A percentile compares a stretch with the other conserved stretches of the same genome.
Conservation (phyloP, 23 tunicate genomes). For the Ascidia mentula region DNA sequence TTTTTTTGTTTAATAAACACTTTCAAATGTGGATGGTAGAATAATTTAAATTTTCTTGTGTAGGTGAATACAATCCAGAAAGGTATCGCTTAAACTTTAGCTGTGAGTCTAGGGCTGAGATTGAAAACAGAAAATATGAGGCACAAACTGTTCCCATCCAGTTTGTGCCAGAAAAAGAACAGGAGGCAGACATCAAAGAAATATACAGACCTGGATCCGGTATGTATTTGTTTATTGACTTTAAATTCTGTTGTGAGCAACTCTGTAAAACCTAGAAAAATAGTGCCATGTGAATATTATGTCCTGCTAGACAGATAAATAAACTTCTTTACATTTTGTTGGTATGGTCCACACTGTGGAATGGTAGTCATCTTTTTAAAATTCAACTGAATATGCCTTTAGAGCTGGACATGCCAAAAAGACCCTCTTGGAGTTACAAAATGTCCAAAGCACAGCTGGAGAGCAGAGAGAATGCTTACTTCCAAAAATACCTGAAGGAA, state of each 20-base stretch:
- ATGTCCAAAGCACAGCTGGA: conserved; percentile 67
- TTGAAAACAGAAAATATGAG: conserved; percentile 30
- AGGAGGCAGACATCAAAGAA: conserved; percentile 42
- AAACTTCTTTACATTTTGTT: no score
- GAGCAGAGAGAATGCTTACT: conserved; percentile 62
- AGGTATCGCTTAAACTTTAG: conserved; percentile 45
- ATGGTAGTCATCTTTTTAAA: no score
- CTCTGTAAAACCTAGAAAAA: no score
- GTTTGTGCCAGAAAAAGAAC: conserved; percentile 20
- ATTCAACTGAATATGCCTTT: no score
- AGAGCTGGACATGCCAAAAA: conserved; percentile 84
- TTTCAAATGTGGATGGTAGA: no score
- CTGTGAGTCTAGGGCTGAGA: conserved; percentile 43
- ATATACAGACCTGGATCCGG: conserved; percentile 52
- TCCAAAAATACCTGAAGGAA: conserved; percentile 57
- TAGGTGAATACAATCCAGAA: conserved; percentile 5
- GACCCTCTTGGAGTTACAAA: conserved; percentile 82
- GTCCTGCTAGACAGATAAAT: no score
- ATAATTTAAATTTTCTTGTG: no score
- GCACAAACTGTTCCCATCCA: conserved; percentile 36
- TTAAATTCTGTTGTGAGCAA: no score
- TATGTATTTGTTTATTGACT: no score
- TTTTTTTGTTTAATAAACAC: no score
- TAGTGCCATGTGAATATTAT: no score
- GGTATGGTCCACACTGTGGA: no score